Conservation (phyloP, 2,113 vertebrate genomes). For the Rhinoptilus africanus region DNA sequence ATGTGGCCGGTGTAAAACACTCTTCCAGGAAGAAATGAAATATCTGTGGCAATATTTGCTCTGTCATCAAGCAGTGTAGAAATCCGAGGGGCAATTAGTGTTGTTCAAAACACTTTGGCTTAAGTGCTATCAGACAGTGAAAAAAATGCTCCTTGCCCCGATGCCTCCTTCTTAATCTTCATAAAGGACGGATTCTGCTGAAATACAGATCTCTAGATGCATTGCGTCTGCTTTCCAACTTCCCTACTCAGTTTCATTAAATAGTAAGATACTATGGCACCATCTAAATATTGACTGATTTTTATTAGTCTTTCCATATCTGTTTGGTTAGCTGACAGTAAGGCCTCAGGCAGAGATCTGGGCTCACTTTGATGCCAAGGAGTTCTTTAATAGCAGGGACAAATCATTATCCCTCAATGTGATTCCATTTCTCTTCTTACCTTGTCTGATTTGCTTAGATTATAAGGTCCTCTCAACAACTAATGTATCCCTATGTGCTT, state of each 20-base stretch:
- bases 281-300: conserved; percentile 59
- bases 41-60: conserved; percentile 15
- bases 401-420: conserved; percentile 53
- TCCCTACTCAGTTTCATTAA: conserved; percentile 34
- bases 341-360: not conserved
- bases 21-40: conserved; percentile 31
- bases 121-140: not conserved
- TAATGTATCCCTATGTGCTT: not conserved
- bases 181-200: conserved; percentile 42
- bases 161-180: conserved; percentile 22
- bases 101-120: conserved; percentile 24
- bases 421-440: conserved; percentile 46
- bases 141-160: not conserved
- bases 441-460: conserved; percentile 45
- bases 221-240: not conserved
- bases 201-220: conserved; percentile 26
- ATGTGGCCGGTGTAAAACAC: not conserved
- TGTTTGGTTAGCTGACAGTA: conserved; percentile 45
- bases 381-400: conserved; percentile 51
- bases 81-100: not conserved
- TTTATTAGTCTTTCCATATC: conserved; percentile 58
- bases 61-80: not conserved
- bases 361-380: conserved; percentile 29
- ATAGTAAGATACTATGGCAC: conserved; percentile 56
- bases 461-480: conserved; percentile 26